Percentiles rank a stretch among this genome's conserved stretches.
Evolutionary conservation across 2,888 invertebrate species (phyloP).

Genomic region (Microctonus aethiopoides): DNA sequence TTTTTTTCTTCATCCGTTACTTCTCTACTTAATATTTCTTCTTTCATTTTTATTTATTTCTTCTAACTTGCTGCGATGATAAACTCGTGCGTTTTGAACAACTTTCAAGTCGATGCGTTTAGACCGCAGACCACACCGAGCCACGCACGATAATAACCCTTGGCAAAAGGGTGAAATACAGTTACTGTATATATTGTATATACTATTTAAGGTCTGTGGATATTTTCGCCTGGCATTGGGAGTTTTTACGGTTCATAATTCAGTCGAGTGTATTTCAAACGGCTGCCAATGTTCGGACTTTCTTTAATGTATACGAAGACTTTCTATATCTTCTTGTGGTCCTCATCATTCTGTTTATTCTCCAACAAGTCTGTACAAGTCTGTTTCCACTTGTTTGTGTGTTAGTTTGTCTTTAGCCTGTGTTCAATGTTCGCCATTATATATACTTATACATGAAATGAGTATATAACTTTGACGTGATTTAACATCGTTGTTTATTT

Average conservation of each 20-base stretch:
- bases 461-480: conserved; percentile 27
- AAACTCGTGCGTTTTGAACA: conserved; percentile 49
- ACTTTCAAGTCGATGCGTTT: conserved; percentile 49
- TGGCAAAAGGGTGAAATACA: conserved; percentile 60
- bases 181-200: conserved; percentile 56
- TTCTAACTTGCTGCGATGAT: conserved; percentile 29
- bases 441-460: conserved; percentile 19
- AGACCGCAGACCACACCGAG: conserved; percentile 64
- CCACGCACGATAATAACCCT: conserved; percentile 62
- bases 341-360: conserved; percentile 19
- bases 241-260: conserved; percentile 67
- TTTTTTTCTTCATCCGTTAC: conserved; percentile 33
- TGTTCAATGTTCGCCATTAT: conserved; percentile 30
- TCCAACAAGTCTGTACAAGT: no score
- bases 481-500: conserved; percentile 20
- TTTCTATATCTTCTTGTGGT: conserved; percentile 12
- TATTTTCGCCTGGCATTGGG: conserved; percentile 39
- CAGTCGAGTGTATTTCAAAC: conserved; percentile 66
- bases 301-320: conserved; percentile 9
- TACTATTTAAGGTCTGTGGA: conserved; percentile 44
- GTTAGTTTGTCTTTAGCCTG: conserved; percentile 2
- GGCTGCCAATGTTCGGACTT: conserved; percentile 60
- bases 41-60: conserved; percentile 33
- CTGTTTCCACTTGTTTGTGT: not conserved
- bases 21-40: conserved; percentile 29